phyloP scores from a whole-genome alignment of 2,888 invertebrate genomes.

The Crepidodera aurea region DNA sequence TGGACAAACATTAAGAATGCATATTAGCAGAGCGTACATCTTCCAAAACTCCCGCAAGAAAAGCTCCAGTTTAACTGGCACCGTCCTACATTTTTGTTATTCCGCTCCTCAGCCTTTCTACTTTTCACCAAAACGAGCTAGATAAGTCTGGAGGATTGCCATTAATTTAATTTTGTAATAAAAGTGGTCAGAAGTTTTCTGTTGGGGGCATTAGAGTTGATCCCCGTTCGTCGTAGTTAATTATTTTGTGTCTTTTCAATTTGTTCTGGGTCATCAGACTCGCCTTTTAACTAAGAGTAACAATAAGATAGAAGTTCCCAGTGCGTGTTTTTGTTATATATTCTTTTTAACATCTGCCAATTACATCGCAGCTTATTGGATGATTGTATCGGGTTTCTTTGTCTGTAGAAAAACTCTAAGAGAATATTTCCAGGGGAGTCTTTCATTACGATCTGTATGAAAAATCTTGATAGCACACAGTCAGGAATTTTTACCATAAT shows the following conservation, averaged over 20 bases:
- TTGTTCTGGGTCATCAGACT: background rate
- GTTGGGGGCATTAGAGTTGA: background rate
- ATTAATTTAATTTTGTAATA: constrained; percentile 5
- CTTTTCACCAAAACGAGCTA: background rate
- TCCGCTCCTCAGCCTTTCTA: background rate
- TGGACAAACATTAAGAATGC: no score
- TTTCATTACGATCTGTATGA: no score
- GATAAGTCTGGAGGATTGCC: constrained; percentile 10
- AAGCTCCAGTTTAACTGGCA: background rate
- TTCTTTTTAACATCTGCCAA: no score
- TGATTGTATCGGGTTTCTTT: no score
- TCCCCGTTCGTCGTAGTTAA: background rate
- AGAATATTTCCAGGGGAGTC: no score
- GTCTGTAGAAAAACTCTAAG: no score
- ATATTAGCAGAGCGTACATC: background rate
- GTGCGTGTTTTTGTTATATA: no score
- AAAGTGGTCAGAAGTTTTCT: background rate
- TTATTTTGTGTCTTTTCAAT: background rate
- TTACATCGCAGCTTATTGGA: no score
- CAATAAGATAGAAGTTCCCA: background rate
- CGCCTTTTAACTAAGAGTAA: background rate
- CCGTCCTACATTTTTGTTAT: constrained; percentile 9
- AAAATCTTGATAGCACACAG: no score
- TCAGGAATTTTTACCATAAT: no score
- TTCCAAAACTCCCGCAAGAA: background rate